Evolutionary conservation across 2,113 vertebrate genomes (phyloP).

Genomic region (Tachycineta bicolor): DNA sequence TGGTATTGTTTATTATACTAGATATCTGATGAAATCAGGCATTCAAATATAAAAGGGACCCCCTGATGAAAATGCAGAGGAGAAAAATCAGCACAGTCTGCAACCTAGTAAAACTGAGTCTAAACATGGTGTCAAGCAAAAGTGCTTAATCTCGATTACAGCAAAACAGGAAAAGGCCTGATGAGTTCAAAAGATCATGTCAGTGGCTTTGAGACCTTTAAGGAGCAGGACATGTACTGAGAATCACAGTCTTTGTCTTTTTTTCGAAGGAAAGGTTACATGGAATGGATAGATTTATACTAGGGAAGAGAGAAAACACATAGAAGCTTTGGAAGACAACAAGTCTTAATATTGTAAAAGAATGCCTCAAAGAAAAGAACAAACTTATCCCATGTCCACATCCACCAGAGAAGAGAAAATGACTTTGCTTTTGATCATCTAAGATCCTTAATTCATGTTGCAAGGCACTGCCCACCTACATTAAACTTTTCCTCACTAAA

Average conservation of each 20-base stretch:
- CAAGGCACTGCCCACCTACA: background rate
- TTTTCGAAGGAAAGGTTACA: background rate
- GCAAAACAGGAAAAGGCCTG: background rate
- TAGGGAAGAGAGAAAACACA: background rate
- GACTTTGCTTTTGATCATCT: background rate
- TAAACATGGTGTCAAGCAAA: background rate
- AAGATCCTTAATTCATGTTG: background rate
- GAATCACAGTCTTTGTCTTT: background rate
- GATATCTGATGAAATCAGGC: background rate
- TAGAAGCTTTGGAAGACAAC: background rate
- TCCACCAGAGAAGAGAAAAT: background rate
- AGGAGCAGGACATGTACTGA: background rate
- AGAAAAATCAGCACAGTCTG: background rate
- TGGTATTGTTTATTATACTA: background rate
- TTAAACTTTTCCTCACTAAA: background rate
- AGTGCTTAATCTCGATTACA: background rate
- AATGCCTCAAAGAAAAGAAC: background rate
- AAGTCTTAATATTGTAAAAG: background rate
- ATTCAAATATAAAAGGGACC: background rate
- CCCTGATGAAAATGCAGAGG: background rate
- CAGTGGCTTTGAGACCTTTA: background rate
- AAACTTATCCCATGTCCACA: background rate
- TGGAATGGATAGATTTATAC: background rate
- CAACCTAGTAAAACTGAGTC: accelerated
- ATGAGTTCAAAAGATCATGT: background rate